Conservation (phyloP, 53 echinoderm and acorn worm genomes). For the Paracentrotus lividus region DNA sequence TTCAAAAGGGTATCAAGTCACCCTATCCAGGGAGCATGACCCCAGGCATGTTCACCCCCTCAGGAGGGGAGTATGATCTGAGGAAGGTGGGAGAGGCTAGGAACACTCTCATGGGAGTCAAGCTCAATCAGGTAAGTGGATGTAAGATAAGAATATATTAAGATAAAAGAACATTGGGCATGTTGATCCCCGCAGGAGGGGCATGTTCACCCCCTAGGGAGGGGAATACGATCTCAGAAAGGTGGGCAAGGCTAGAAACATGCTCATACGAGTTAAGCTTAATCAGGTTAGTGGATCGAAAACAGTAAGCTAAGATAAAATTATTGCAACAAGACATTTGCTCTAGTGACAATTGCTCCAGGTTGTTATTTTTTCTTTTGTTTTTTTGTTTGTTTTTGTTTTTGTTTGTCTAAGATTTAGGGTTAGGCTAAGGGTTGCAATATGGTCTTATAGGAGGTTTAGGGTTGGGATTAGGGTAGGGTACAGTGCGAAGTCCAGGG, state of each 20-base stretch:
- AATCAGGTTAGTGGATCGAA: conserved; percentile 88
- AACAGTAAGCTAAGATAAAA: no score
- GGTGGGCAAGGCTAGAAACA: conserved; percentile 97
- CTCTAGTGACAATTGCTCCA: no score
- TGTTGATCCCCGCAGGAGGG: no score
- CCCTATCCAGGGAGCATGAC: conserved; percentile 84
- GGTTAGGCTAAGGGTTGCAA: no score
- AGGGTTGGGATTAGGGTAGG: no score
- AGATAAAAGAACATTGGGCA: no score
- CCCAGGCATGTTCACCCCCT: conserved; percentile 83
- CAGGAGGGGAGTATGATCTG: conserved; percentile 81
- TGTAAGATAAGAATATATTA: no score
- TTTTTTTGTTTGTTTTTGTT: neutral
- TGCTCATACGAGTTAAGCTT: conserved; percentile 95
- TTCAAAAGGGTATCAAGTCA: conserved; percentile 88
- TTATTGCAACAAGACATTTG: no score
- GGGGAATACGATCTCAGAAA: conserved; percentile 91
- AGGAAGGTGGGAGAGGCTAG: conserved; percentile 98
- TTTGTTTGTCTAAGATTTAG: neutral
- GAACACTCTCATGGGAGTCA: conserved; percentile 98
- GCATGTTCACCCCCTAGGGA: conserved; percentile 79
- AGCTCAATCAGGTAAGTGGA: conserved; percentile 89
- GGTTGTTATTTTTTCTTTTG: neutral
- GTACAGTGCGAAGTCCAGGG: no score
- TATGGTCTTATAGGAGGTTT: no score